phyloP scores from a whole-genome alignment of 2,113 vertebrate genomes.

The Alethe castanea region DNA sequence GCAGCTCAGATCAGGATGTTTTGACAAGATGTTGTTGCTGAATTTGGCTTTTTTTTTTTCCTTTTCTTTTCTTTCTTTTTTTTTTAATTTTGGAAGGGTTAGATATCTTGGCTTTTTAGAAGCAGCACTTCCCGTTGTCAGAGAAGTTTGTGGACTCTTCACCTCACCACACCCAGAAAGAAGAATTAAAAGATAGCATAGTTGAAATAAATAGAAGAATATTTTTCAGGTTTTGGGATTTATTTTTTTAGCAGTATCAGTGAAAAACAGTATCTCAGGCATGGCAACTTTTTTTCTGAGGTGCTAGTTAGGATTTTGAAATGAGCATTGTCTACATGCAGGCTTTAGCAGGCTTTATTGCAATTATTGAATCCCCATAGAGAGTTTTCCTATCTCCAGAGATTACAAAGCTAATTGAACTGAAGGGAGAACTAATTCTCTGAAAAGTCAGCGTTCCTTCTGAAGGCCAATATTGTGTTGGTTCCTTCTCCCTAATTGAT shows the following conservation, averaged over 20 bases:
- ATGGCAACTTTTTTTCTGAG: neutral
- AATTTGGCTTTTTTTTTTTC: neutral
- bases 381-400: neutral
- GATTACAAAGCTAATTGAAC: neutral
- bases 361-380: neutral
- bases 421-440: neutral
- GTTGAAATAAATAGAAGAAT: slow-evolving; percentile 8
- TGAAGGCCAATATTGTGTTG: neutral
- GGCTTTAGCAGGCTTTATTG: neutral
- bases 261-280: neutral
- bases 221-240: neutral
- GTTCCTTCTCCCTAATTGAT: neutral
- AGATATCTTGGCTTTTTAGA: slow-evolving; percentile 6
- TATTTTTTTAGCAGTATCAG: neutral
- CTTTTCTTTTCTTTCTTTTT: neutral
- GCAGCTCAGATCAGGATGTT: neutral
- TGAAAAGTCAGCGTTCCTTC: neutral
- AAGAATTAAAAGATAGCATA: slow-evolving; percentile 14
- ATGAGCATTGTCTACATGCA: neutral
- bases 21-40: neutral
- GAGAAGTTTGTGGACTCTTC: slow-evolving; percentile 20
- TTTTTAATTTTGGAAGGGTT: neutral
- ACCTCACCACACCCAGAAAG: slow-evolving; percentile 21
- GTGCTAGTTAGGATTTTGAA: neutral
- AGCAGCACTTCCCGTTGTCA: neutral